A percentile compares a stretch with the other conserved stretches of the same genome.
These are phyloP conservation scores for Danaus plexippus DNA, from an alignment of 1,140 invertebrate species.

Conservation along the genomic window DNA sequence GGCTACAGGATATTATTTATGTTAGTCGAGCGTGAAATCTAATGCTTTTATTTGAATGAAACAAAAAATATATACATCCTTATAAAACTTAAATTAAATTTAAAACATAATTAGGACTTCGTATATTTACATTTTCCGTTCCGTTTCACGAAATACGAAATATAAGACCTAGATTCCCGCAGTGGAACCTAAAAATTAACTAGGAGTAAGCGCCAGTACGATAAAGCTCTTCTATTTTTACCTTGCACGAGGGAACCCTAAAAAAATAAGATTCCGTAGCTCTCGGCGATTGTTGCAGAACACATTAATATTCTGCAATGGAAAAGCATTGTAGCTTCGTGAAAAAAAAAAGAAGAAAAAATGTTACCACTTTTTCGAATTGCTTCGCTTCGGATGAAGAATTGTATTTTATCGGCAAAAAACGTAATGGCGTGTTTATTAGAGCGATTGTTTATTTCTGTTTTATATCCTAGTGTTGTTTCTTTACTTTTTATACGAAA, in stretches of 20 bases:
- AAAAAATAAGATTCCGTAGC: constrained; percentile 25
- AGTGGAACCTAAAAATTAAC: constrained; percentile 6
- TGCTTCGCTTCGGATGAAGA: constrained; percentile 20
- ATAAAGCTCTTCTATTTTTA: constrained; percentile 7
- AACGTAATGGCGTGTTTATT: constrained; percentile 20
- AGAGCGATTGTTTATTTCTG: constrained; percentile 16
- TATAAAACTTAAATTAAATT: no score
- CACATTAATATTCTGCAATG: constrained; percentile 22
- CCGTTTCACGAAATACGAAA: no score
- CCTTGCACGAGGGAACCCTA: constrained; percentile 18
- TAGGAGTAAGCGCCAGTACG: constrained; percentile 7
- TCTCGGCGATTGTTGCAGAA: constrained; percentile 22
- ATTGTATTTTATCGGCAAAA: constrained; percentile 22
- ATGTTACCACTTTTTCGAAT: constrained; percentile 22
- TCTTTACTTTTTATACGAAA: not conserved
- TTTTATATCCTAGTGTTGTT: not conserved
- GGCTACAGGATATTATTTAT: constrained; percentile 9
- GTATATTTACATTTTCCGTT: constrained; percentile 3
- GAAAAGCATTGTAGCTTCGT: constrained; percentile 23
- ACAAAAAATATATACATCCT: no score
- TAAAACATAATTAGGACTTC: not conserved
- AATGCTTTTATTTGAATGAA: no score
- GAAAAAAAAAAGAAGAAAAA: constrained; percentile 18
- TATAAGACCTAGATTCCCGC: no score
- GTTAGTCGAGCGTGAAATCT: constrained; percentile 9